Conservation (phyloP, 2,888 invertebrate species). For the Caenorhabditis afra region DNA sequence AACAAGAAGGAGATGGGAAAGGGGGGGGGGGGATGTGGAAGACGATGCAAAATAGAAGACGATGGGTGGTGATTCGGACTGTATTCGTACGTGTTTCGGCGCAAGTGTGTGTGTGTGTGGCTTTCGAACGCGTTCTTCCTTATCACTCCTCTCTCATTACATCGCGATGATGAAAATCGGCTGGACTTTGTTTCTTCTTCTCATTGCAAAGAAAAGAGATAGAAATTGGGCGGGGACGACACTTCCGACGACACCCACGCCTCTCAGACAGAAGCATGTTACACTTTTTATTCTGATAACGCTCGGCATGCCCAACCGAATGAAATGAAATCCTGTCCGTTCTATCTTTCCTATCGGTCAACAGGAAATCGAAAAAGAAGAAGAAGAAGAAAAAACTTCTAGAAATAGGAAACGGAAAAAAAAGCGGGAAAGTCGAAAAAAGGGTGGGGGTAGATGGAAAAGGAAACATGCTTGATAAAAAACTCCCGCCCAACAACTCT, state of each 20-base stretch:
- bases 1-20: slow-evolving; percentile 1
- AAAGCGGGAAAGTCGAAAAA: slow-evolving; percentile 7
- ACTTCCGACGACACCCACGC: slow-evolving; percentile 29
- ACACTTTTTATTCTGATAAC: slow-evolving; percentile 44
- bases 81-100: too few species aligned
- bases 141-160: too few species aligned
- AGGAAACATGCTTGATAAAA: slow-evolving; percentile 38
- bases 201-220: neutral
- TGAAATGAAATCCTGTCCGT: neutral
- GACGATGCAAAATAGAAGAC: slow-evolving; percentile 28
- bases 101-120: too few species aligned
- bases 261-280: slow-evolving; percentile 21
- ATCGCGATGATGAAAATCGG: neutral
- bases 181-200: neutral
- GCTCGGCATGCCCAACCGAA: slow-evolving; percentile 3
- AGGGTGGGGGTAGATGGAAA: slow-evolving; percentile 37
- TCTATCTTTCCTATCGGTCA: neutral
- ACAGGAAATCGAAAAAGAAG: slow-evolving; percentile 5
- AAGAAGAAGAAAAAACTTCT: neutral
- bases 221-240: too few species aligned
- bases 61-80: neutral
- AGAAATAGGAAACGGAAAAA: slow-evolving; percentile 16
- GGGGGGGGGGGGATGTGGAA: slow-evolving; percentile 5
- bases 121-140: too few species aligned
- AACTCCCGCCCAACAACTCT: too few species aligned